Base-by-base conservation (phyloP, 2,797 vertebrate species). In the Ptychobarbus kaznakovi region DNA sequence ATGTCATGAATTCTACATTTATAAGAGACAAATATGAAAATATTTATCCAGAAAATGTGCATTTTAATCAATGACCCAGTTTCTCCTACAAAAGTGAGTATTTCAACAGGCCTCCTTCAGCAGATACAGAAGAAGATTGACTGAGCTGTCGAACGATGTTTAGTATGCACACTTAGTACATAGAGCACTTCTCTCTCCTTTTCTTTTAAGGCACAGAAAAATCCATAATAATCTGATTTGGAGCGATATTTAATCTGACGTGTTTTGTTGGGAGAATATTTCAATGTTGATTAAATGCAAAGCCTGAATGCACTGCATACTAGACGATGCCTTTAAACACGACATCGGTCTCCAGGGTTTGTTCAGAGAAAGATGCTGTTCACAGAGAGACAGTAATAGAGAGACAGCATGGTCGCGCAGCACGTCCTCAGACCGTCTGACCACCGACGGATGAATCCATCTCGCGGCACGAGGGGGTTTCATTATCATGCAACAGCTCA, bases 381-480 rank as follows among this genome's bases (percentile, higher is more conserved):
- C 15, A 73, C 32, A 4, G 3, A 12, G 22, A 66, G 78, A 86
- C 74, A 38, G 82, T 86, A 87, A 75, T 6, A 76, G 58, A 84
- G 22, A 73, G 66, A 44, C 69, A 83, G 32, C 22, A 4, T 63
- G 49, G 42, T 68, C 69, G n/a, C 44, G 20, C 75, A n/a, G 68
- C 73, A 86, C 42, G 49, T 72, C 49, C 46, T 42, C 78, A 61
- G n/a, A 70, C 85, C 13, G 63, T 56, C 66, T 61, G 69, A 74
- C 80, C 68, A 63, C 63, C 74, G 72, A n/a, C 35, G 80, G 89
- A 77, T 81, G 51, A 85, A 81, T 85, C 89, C 85, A 89, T 88
- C 69, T 42, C 40, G 32, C 40, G 13, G 70, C 20, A 25, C 7
- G 28, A 42, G 46, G 85, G 86, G 81, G 68, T 70, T 20, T 75